These are phyloP conservation scores for Tenrec ecaudatus DNA, from an alignment of 2,113 vertebrate genomes.

Conservation along the genomic window DNA sequence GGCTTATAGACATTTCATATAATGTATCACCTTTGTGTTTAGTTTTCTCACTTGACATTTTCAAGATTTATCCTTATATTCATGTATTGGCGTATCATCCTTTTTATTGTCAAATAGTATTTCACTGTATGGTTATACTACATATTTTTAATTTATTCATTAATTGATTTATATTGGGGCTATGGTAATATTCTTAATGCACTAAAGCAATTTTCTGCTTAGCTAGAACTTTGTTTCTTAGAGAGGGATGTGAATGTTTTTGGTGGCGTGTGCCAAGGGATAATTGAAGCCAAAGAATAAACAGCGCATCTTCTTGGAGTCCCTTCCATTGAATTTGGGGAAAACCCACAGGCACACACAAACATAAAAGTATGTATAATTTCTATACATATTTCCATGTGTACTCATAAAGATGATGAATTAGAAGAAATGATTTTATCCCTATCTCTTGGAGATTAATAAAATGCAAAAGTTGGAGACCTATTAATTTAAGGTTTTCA, in stretches of 20 bases:
- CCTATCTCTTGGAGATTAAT: background rate
- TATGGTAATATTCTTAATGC: conserved; percentile 11
- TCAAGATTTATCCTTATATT: background rate
- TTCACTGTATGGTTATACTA: background rate
- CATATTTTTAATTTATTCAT: conserved; percentile 24
- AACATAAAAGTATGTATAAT: background rate
- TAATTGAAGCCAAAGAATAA: conserved; percentile 17
- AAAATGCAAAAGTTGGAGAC: background rate
- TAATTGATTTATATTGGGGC: background rate
- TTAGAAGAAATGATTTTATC: conserved; percentile 8
- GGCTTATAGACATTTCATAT: background rate
- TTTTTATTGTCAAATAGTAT: background rate
- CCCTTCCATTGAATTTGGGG: conserved; percentile 7
- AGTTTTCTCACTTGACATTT: conserved; percentile 24
- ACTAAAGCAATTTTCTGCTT: conserved; percentile 6
- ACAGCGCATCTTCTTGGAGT: background rate
- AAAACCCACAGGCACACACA: background rate
- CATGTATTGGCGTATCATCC: background rate
- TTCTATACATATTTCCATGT: background rate
- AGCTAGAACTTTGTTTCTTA: conserved; percentile 12
- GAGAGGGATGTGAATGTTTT: background rate
- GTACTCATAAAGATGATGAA: background rate
- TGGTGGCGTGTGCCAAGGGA: background rate
- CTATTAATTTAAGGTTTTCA: background rate
- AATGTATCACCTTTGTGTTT: conserved; percentile 8